A percentile compares a stretch with the other conserved stretches of the same genome.
Evolutionary conservation across 2,888 invertebrate species (phyloP).

Genomic region (Agrochola lota): DNA sequence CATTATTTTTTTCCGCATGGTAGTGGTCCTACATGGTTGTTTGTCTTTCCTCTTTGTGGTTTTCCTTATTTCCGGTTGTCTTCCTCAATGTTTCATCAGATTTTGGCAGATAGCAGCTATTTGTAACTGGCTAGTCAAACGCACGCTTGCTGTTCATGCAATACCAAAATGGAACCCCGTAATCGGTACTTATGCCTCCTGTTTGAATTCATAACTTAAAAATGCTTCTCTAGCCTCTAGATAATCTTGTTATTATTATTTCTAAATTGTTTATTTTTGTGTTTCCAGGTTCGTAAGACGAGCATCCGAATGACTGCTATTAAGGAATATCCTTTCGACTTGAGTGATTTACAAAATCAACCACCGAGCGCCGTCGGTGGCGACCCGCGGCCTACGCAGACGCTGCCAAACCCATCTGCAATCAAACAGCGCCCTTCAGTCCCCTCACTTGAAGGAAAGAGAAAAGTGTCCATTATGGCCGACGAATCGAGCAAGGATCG

Average conservation of each 20-base stretch:
- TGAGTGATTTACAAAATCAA: conserved; percentile 84
- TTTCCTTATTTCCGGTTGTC: neutral
- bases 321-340: conserved; percentile 89
- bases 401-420: conserved; percentile 41
- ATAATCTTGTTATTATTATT: neutral
- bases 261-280: neutral
- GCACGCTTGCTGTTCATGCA: neutral
- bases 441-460: conserved; percentile 84
- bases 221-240: neutral
- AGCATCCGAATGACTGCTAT: conserved; percentile 89
- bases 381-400: conserved; percentile 62
- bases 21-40: neutral
- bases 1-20: neutral
- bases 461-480: conserved; percentile 92
- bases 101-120: neutral
- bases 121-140: neutral
- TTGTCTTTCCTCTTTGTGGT: neutral
- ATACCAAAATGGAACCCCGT: neutral
- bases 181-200: neutral
- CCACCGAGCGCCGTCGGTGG: conserved; percentile 68
- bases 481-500: conserved; percentile 90
- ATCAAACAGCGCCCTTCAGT: conserved; percentile 61
- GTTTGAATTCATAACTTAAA: neutral
- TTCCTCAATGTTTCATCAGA: neutral
- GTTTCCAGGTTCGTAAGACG: conserved; percentile 87